Evolutionary conservation across 2,113 vertebrate genomes (phyloP).

Genomic region (Zosterops hypoxanthus): DNA sequence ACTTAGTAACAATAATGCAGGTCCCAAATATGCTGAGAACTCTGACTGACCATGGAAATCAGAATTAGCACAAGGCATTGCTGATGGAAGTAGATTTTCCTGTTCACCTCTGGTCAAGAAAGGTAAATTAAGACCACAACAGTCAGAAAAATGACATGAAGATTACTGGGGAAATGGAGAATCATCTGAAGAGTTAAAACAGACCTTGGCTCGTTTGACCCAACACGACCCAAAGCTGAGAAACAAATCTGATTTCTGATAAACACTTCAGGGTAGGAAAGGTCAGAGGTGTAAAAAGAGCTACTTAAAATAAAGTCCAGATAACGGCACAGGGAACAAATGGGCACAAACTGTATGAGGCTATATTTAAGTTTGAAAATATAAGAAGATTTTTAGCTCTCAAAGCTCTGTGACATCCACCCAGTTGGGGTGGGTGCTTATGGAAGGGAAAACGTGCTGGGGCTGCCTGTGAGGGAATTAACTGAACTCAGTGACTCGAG

Average conservation of each 20-base stretch:
- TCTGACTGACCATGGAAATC: not conserved
- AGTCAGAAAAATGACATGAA: not conserved
- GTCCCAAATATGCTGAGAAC: not conserved
- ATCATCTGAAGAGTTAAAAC: not conserved
- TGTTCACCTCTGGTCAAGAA: not conserved
- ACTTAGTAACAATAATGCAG: not conserved
- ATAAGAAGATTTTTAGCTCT: not conserved
- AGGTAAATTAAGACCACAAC: not conserved
- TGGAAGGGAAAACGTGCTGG: not conserved
- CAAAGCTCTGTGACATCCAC: not conserved
- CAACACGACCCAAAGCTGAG: not conserved
- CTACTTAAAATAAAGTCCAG: not conserved
- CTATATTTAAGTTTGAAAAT: not conserved
- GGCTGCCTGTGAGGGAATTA: not conserved
- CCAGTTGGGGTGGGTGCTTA: not conserved
- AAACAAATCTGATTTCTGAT: conserved; percentile 3
- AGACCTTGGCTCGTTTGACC: not conserved
- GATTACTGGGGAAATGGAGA: not conserved
- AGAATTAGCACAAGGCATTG: not conserved
- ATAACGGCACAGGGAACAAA: not conserved
- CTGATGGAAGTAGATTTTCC: not conserved
- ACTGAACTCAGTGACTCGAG: not conserved
- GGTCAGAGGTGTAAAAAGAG: not conserved
- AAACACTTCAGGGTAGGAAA: not conserved
- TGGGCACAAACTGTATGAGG: not conserved